A percentile compares a stretch with the other conserved stretches of the same genome.
phyloP scores from a whole-genome alignment of 2,797 vertebrate species.

The Phataginus tricuspis region DNA sequence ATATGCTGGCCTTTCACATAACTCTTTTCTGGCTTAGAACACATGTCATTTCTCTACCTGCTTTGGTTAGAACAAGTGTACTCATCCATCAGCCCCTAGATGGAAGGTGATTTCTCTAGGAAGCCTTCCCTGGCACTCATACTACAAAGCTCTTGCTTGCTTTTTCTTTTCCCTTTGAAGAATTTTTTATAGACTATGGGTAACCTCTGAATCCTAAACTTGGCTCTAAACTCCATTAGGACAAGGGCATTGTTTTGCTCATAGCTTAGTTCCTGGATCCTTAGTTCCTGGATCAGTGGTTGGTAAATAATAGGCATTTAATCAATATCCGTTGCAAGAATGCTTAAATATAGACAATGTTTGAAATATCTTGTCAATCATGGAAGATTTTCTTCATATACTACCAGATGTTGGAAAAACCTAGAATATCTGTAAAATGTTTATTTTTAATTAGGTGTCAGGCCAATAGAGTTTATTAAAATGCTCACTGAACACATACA shows the following conservation, averaged over 20 bases:
- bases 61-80: background rate
- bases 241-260: background rate
- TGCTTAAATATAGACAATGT: background rate
- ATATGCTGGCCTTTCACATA: background rate
- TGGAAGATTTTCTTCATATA: background rate
- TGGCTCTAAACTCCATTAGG: background rate
- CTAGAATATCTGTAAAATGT: background rate
- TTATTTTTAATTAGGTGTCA: background rate
- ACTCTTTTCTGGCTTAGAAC: background rate
- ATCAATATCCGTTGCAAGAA: background rate
- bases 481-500: background rate
- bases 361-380: background rate
- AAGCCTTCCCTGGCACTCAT: background rate
- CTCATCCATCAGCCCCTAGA: background rate
- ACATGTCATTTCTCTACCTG: accelerated
- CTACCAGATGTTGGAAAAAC: background rate
- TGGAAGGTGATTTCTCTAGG: background rate
- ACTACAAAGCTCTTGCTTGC: background rate
- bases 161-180: background rate
- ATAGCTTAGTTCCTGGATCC: background rate
- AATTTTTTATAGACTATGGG: background rate
- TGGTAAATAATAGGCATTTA: background rate
- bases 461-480: background rate
- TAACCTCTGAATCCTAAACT: background rate
- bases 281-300: background rate